Base-by-base conservation (phyloP, 2,797 vertebrate genomes). In the Brachyrhaphis roseni region DNA sequence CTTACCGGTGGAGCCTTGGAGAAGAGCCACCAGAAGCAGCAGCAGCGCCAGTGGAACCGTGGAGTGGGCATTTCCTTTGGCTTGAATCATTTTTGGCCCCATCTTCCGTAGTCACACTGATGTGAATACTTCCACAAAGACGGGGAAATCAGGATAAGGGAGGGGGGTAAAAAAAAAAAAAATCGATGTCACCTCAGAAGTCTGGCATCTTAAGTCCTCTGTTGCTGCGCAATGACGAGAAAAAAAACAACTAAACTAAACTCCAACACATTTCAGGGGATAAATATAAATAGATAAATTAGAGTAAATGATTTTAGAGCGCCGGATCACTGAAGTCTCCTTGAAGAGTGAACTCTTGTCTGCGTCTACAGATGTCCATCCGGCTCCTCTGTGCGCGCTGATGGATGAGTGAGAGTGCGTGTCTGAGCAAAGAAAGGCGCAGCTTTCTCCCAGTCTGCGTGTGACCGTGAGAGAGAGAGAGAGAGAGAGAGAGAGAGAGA, bases 1-100 rank as follows among this genome's bases (percentile, higher is more conserved):
- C 94, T 96, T 98, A 74, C 96, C 95, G 76, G 91, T 81, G 39
- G 82, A 94, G 47, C 77, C 77, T 68, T 88, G 91, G 83, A 89
- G 55, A 66, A 95, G 81, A 80, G 91, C 74, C 3, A 78, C 11
- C 79, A 94, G 11, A 5, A 66, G 23, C 26, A 94, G 70, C 2
- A 94, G 70, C 2, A 95, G 78, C 83, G 86, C 78, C 16, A 87
- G 85, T 1, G 80, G 91, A 43, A 43, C 88, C 36, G 91, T 93
- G 92, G 75, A 86, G 57, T 87, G 80, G 16, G 82, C 23, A 71
- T 77, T 91, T 82, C 91, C 91, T 91, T 82, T 89, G 82, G 73
- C 81, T 78, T 62, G 81, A 43, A 85, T 82, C 84, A 78, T 88
- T 78, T 89, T 92, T 71, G 85, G 64, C 68, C 86, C 90, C 91